These are phyloP conservation scores for Lasius fuliginosus DNA, from an alignment of 2,888 invertebrate species.

Conservation along the genomic window DNA sequence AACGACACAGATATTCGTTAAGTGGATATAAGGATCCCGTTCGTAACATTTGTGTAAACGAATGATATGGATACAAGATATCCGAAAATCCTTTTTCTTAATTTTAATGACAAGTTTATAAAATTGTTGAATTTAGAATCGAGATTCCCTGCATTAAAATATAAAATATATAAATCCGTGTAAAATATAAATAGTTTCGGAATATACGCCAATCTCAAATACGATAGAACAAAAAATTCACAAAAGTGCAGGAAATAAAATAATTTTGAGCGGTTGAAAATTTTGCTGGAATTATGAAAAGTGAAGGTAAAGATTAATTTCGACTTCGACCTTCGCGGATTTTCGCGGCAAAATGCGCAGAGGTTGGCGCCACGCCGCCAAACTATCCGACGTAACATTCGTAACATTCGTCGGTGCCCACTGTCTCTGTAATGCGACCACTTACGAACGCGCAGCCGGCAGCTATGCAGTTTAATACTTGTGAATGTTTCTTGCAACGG, in stretches of 20 bases:
- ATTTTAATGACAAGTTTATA: not conserved
- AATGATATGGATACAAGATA: not conserved
- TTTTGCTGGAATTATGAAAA: slow-evolving; percentile 18
- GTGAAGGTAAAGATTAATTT: slow-evolving; percentile 46
- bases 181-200: not conserved
- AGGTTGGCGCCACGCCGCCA: slow-evolving; percentile 48
- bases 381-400: slow-evolving; percentile 68
- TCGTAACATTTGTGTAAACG: not conserved
- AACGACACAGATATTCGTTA: not conserved
- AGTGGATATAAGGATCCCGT: not conserved
- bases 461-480: slow-evolving; percentile 74
- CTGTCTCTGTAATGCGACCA: slow-evolving; percentile 74
- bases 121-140: not conserved
- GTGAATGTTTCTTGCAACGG: slow-evolving; percentile 72
- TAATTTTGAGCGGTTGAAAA: not conserved
- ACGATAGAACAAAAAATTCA: not conserved
- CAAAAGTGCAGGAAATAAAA: not conserved
- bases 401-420: slow-evolving; percentile 63
- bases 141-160: not conserved
- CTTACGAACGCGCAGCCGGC: slow-evolving; percentile 65
- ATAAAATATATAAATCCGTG: not conserved
- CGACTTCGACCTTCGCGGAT: slow-evolving; percentile 51
- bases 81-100: not conserved
- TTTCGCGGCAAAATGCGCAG: slow-evolving; percentile 57
- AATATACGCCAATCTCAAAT: not conserved